Evolutionary conservation across 2,797 vertebrate species (phyloP), one percentile per base, ranked within the genome.

Genomic region (Gephyroberyx darwinii): DNA sequence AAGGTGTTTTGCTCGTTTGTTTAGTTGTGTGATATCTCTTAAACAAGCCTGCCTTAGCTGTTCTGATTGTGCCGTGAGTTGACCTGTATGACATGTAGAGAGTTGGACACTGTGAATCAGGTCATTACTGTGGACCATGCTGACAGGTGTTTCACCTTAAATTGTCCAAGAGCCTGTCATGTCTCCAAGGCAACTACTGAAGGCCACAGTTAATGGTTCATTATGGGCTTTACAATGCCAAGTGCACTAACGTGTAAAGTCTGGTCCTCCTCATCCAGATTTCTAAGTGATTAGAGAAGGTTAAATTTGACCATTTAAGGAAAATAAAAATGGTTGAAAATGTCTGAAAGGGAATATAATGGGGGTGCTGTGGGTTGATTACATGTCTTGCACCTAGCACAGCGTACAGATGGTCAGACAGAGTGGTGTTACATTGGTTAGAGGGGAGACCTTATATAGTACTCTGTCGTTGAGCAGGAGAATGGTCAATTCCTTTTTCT

Each of bases 291-390:
- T 64, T 71, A 64, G 9, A 63, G 7, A 65, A 60, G 67, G 53
- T 79, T 51, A 72, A 58, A 63, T 74, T 52, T 71, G 55, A 35
- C 75, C 75, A 76, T 82, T 76, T 75, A 84, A 59, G 80, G 76
- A 56, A 76, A 75, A 65, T 66, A 47, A 39, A 43, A 55, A n/a
- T 0, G 12, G 47, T 35, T 59, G 4, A 58, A 71, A 48, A 19
- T 30, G 62, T 20, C 53, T 51, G 17, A 20, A 65, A 33, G 30
- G n/a, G 61, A 51, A 41, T 80, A 8, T 35, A 71, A 60, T 70
- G 59, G 62, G 53, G 57, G 16, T 48, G 19, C 20, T 47, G 12
- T 71, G 58, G 62, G 56, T 61, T 68, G 31, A 70, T 76, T 59
- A 41, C 45, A 54, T 41, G 31, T 63, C 61, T 69, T 9, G 45